A percentile compares a stretch with the other conserved stretches of the same genome.
phyloP scores from a whole-genome alignment of 2,888 invertebrate species.

The Belgica antarctica region DNA sequence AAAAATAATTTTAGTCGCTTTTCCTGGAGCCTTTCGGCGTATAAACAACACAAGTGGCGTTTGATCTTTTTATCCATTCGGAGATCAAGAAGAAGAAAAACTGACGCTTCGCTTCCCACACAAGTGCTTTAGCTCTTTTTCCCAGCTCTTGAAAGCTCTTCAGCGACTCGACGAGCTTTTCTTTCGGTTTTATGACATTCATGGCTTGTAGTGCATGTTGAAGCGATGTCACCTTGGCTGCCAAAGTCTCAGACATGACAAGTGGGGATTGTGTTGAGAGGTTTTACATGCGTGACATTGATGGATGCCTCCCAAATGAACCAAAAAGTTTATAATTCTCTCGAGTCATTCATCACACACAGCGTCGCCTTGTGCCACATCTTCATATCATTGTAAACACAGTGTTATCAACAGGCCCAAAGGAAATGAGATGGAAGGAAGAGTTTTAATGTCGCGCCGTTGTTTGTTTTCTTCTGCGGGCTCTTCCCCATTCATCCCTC shows the following conservation, averaged over 20 bases:
- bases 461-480: background rate
- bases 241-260: no score
- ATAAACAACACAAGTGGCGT: background rate
- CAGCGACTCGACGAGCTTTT: no score
- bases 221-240: no score
- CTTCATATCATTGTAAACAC: background rate
- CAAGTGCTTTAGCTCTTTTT: no score
- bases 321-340: background rate
- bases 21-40: background rate
- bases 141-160: no score
- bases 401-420: background rate
- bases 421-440: conserved; percentile 2
- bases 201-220: no score
- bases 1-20: background rate
- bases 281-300: background rate
- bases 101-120: no score
- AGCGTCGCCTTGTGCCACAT: background rate
- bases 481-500: background rate
- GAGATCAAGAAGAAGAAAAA: no score
- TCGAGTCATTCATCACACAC: conserved; percentile 17
- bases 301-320: background rate
- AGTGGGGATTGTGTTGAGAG: no score
- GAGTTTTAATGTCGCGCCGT: background rate
- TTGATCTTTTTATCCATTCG: background rate
- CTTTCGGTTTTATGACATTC: no score